A percentile compares a stretch with the other conserved stretches of the same genome.
Conservation (phyloP, 2,797 vertebrate genomes). For the Siniperca undulata region DNA sequence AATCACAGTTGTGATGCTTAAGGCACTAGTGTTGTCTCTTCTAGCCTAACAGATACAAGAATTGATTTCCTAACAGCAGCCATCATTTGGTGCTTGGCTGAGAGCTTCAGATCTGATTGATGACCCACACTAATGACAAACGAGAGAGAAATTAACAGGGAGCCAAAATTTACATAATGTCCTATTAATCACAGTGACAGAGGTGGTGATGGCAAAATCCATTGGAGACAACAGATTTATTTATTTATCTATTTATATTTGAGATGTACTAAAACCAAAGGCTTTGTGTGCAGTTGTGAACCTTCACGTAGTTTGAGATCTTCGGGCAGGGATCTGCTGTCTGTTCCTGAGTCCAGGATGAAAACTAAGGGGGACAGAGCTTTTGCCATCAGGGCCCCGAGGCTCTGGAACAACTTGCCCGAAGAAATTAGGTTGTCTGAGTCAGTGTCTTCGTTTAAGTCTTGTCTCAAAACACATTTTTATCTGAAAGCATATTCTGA, state of each 20-base stretch:
- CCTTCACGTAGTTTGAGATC: no score
- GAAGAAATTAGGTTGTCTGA: no score
- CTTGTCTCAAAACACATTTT: no score
- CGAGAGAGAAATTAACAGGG: conserved; percentile 58
- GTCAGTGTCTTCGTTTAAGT: no score
- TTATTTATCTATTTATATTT: not conserved
- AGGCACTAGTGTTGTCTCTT: conserved; percentile 10
- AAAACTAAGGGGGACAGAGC: no score
- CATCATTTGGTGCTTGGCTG: conserved; percentile 45
- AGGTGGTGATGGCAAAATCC: conserved; percentile 20
- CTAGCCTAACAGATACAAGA: not conserved
- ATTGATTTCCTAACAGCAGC: conserved; percentile 65
- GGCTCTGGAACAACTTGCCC: no score
- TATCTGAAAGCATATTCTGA: no score
- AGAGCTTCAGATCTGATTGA: conserved; percentile 69
- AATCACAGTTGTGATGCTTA: conserved; percentile 19
- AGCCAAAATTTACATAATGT: conserved; percentile 57
- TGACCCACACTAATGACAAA: conserved; percentile 72
- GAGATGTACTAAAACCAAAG: not conserved
- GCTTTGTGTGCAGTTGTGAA: not conserved
- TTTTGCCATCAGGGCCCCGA: no score
- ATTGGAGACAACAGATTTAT: not conserved
- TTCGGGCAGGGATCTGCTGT: no score
- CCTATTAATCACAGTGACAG: conserved; percentile 76
- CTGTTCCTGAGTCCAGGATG: no score